phyloP scores from a whole-genome alignment of 2,797 vertebrate genomes.

The Anabacerthia variegaticeps region DNA sequence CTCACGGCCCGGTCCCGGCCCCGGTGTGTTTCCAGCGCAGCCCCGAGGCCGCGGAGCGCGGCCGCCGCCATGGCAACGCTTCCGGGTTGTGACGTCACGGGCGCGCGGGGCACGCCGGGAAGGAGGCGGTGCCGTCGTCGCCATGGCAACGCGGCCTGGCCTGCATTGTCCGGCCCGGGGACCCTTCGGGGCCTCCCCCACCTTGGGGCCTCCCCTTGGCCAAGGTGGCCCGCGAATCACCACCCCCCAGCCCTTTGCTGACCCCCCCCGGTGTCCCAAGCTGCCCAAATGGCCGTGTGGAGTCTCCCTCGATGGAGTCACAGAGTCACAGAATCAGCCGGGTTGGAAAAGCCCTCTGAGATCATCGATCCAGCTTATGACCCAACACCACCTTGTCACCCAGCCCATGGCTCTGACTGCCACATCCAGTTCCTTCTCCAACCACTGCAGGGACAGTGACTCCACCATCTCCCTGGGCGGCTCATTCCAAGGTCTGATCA shows the following conservation, averaged over 20 bases:
- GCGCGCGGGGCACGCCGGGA: neutral
- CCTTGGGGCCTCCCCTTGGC: neutral
- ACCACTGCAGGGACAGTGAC: too few relatives aligned
- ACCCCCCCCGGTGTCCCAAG: neutral
- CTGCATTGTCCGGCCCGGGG: too few relatives aligned
- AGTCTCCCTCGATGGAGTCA: neutral
- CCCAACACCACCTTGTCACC: too few relatives aligned
- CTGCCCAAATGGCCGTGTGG: neutral
- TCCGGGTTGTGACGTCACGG: neutral
- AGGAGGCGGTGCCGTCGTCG: neutral
- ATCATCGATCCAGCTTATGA: too few relatives aligned
- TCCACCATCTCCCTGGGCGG: too few relatives aligned
- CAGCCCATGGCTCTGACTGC: too few relatives aligned
- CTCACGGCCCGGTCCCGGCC: constrained; percentile 79
- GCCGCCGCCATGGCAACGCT: constrained; percentile 78
- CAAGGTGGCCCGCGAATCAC: neutral
- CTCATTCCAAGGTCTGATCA: too few relatives aligned
- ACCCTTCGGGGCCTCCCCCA: neutral
- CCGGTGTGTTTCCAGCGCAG: constrained; percentile 86
- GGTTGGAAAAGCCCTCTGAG: too few relatives aligned
- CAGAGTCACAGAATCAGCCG: too few relatives aligned
- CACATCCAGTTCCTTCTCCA: too few relatives aligned
- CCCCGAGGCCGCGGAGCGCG: constrained; percentile 73
- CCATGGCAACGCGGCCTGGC: neutral
- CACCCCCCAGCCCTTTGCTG: neutral